Evolutionary conservation across 2,888 invertebrate species (phyloP).

Genomic region (Syritta pipiens): DNA sequence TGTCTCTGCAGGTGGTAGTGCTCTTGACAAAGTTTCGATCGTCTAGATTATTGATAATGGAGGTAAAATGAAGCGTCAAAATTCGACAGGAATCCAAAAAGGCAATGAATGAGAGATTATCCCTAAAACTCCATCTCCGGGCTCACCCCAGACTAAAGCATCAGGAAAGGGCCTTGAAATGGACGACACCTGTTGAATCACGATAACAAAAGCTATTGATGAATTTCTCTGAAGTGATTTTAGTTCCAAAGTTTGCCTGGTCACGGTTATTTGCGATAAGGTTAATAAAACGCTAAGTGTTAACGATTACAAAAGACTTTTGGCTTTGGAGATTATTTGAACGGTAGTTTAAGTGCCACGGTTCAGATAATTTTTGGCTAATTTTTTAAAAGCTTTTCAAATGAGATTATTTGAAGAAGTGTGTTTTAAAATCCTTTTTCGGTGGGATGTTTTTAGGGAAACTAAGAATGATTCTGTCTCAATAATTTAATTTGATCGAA

Average conservation of each 20-base stretch:
- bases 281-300: conserved; percentile 16
- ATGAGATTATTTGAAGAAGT: conserved; percentile 27
- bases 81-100: conserved; percentile 7
- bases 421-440: too few relatives aligned
- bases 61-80: conserved; percentile 22
- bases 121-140: conserved; percentile 1
- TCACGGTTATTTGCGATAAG: conserved; percentile 7
- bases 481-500: too few relatives aligned
- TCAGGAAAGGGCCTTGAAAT: background rate
- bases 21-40: conserved; percentile 24
- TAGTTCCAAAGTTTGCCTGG: conserved; percentile 25
- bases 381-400: too few relatives aligned
- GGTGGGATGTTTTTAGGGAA: too few relatives aligned
- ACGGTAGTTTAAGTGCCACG: too few relatives aligned
- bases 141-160: background rate
- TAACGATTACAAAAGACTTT: conserved; percentile 2
- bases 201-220: background rate
- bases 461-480: too few relatives aligned
- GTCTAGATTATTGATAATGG: conserved; percentile 35
- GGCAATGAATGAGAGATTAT: conserved; percentile 42
- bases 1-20: conserved; percentile 13
- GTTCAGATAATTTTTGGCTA: too few relatives aligned
- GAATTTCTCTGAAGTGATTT: background rate
- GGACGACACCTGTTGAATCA: conserved; percentile 48
- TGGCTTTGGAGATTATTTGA: background rate